Conservation (phyloP, 2,113 vertebrate species). For the Anoura caudifer region DNA sequence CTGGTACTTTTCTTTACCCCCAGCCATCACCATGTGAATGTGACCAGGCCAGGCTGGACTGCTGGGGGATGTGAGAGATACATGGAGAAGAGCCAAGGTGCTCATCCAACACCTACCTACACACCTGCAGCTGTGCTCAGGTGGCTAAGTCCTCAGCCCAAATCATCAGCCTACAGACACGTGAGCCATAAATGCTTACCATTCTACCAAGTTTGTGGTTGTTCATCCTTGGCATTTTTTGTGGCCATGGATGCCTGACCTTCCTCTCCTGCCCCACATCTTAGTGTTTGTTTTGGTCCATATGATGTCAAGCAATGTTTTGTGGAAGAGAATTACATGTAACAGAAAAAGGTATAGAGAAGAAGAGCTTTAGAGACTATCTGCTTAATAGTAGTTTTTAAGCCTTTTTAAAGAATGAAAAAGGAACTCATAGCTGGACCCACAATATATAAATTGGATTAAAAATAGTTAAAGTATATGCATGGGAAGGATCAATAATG, state of each 20-base stretch:
- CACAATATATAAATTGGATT: neutral
- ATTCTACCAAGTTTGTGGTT: neutral
- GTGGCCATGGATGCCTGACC: neutral
- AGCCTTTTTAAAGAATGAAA: neutral
- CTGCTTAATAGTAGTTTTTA: neutral
- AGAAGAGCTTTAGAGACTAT: neutral
- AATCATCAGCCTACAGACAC: neutral
- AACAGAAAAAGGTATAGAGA: neutral
- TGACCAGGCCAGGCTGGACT: neutral
- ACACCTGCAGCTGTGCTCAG: neutral
- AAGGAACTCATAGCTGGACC: neutral
- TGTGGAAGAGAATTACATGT: neutral
- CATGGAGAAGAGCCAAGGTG: fast-evolving
- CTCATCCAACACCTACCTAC: neutral
- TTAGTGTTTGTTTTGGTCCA: neutral
- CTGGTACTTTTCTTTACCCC: neutral
- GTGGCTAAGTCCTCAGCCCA: neutral
- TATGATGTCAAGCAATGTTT: neutral
- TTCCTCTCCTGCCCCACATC: neutral
- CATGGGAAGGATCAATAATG: neutral
- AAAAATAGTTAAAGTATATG: neutral
- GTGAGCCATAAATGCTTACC: too few relatives aligned
- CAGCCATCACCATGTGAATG: neutral
- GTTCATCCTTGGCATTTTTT: neutral
- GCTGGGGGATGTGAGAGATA: neutral